These are phyloP conservation scores for Galendromus occidentalis DNA, from an alignment of 1,140 invertebrate genomes.

Conservation along the genomic window DNA sequence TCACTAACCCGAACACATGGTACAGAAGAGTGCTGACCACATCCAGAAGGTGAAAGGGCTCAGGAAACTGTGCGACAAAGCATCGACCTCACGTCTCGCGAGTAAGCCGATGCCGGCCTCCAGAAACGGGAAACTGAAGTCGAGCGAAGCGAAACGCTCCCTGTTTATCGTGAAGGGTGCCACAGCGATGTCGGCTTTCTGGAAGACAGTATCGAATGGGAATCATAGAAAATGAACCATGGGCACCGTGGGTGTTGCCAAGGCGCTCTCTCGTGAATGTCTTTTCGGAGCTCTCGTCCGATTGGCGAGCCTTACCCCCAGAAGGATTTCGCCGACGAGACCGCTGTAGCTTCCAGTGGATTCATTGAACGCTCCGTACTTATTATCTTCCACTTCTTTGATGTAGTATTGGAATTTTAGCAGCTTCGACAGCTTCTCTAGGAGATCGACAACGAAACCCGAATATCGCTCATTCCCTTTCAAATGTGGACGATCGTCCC, in stretches of 20 bases:
- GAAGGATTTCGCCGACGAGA: not conserved
- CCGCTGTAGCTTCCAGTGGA: not conserved
- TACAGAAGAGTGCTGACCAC: not conserved
- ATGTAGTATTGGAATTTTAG: conserved; percentile 5
- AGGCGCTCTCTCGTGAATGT: too few relatives aligned
- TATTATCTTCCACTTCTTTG: conserved; percentile 1
- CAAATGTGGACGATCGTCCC: not conserved
- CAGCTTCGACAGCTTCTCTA: not conserved
- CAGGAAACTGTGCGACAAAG: not conserved
- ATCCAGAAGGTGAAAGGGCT: not conserved
- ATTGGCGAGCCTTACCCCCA: not conserved
- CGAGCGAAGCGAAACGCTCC: not conserved
- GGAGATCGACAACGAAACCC: not conserved
- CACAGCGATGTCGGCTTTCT: conserved; percentile 8
- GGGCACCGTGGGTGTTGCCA: too few relatives aligned
- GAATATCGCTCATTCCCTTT: conserved; percentile 8
- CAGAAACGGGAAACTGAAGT: conserved; percentile 2
- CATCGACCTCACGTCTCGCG: not conserved
- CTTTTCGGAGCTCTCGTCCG: too few relatives aligned
- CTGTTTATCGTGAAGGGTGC: conserved; percentile 1
- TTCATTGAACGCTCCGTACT: not conserved
- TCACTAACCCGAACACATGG: not conserved
- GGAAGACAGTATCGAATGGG: not conserved
- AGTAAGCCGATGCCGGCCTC: not conserved
- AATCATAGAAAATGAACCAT: too few relatives aligned